Evolutionary conservation across 2,113 vertebrate genomes (phyloP).

Genomic region (Anas platyrhynchos): DNA sequence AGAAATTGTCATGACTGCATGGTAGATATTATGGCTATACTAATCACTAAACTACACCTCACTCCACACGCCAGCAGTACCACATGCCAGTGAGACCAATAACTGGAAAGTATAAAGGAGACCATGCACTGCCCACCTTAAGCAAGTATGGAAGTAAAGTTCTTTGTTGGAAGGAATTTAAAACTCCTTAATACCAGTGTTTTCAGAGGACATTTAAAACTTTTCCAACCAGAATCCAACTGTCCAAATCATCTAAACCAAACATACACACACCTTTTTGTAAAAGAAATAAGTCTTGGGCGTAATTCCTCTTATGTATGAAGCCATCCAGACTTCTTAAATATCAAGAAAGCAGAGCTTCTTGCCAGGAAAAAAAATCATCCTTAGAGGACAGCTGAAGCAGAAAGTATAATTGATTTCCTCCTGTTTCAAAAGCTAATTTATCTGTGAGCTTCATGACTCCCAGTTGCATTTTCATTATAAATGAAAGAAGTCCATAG

Average conservation of each 20-base stretch:
- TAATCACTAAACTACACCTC: neutral
- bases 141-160: neutral
- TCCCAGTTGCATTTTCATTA: neutral
- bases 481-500: neutral
- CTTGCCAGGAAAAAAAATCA: neutral
- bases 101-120: accelerated
- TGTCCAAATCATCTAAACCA: neutral
- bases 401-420: neutral
- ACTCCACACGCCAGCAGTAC: neutral
- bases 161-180: neutral
- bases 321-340: neutral
- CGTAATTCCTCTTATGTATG: neutral
- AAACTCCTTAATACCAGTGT: neutral
- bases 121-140: neutral
- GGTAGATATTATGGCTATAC: neutral
- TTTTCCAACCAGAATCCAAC: neutral
- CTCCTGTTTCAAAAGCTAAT: neutral
- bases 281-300: neutral
- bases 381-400: neutral
- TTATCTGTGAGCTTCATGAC: neutral
- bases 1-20: neutral
- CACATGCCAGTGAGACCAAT: neutral
- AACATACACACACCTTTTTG: accelerated
- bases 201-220: neutral
- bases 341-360: neutral